Evolutionary conservation across 2,797 vertebrate species (phyloP).

Genomic region (Chaenodraco wilsoni): DNA sequence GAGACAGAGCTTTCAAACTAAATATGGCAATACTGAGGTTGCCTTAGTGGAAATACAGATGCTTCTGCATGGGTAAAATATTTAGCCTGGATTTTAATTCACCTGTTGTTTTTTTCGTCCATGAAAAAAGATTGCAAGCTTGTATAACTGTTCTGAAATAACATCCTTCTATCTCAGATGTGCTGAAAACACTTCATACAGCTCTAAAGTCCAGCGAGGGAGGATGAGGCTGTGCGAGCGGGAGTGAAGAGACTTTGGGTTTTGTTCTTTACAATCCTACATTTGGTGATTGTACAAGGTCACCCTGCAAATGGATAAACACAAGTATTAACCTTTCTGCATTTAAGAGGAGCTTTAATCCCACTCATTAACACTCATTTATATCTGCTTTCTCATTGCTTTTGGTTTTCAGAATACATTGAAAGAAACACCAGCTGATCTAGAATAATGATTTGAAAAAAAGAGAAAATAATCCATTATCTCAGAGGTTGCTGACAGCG

Average conservation of each 20-base stretch:
- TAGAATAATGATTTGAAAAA: constrained; percentile 8
- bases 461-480: constrained; percentile 12
- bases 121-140: constrained; percentile 4
- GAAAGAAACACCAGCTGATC: neutral
- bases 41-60: constrained; percentile 20
- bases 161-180: constrained; percentile 21
- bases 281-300: constrained; percentile 23
- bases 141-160: constrained; percentile 15
- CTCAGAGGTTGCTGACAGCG: constrained; percentile 29
- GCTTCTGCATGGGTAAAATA: constrained; percentile 46
- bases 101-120: constrained; percentile 13
- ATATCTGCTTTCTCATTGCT: neutral
- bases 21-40: constrained; percentile 47
- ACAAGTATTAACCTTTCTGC: constrained; percentile 16
- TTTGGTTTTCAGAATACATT: neutral
- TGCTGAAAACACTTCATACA: constrained; percentile 39
- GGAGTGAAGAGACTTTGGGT: constrained; percentile 41
- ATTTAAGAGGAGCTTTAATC: constrained; percentile 3
- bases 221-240: constrained; percentile 35
- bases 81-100: constrained; percentile 56
- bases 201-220: constrained; percentile 28
- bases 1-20: constrained; percentile 64
- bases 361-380: neutral
- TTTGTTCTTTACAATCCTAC: constrained; percentile 45
- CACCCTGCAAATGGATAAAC: constrained; percentile 36